Evolutionary conservation across 2,888 invertebrate genomes (phyloP), one percentile per base, ranked within the genome.

Genomic region (Acleris emargana): DNA sequence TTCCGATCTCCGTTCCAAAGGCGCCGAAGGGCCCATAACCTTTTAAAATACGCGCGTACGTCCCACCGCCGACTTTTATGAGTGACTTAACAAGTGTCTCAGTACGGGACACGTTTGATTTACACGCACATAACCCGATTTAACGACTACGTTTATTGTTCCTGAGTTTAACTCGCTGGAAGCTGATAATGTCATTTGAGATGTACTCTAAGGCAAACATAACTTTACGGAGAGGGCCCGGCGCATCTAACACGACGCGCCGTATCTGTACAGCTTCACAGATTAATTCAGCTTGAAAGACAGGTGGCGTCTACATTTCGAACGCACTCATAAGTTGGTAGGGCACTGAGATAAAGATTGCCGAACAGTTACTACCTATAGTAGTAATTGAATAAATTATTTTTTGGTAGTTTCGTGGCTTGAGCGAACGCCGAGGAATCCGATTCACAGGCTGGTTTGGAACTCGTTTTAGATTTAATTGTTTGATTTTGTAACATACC

Each of bases 1-100:
- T 7, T 54, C 63, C 71, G 61, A 66, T 38, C 38, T 38, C 66
- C 49, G 42, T 62, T 58, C 42, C 72, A 69, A 67, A 68, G 73
- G 63, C 74, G 68, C 69, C 76, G 73, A 73, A 71, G 68, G 73
- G 77, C 80, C 32, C 73, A 83, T 87, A 89, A 89, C 89, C 76
- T 78, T 77, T 77, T 86, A 84, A 90, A 85, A 88, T 89, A 90
- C 84, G 88, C 84, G 78, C 79, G 79, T 79, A 78, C 81, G 82
- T 79, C 81, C 83, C 81, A 79, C 81, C 80, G 77, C 81, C 78
- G 89, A 89, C 89, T 85, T 91, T 91, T 91, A 91, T 88, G 86
- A 84, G 83, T 82, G 86, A 86, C 88, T 84, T 86, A 89, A 88
- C 87, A 89, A 88, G 88, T 88, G 87, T 87, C 88, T 82, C 80